phyloP scores from a whole-genome alignment of 2,797 vertebrate genomes.

The Varecia variegata region DNA sequence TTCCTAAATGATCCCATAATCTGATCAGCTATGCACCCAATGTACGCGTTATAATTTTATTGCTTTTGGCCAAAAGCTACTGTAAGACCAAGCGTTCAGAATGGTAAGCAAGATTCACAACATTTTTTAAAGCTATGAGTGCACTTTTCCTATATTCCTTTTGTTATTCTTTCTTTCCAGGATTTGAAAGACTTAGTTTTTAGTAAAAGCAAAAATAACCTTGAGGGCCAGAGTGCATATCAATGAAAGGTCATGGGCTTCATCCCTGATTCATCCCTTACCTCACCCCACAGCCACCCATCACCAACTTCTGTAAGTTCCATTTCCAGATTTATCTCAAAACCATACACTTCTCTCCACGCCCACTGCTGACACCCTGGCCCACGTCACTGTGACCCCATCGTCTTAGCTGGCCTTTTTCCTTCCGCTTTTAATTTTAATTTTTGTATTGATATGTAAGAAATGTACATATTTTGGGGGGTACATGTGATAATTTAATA shows the following conservation, averaged over 20 bases:
- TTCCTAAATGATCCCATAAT: slow-evolving; percentile 57
- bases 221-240: neutral
- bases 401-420: neutral
- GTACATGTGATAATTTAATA: neutral
- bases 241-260: neutral
- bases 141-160: neutral
- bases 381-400: neutral
- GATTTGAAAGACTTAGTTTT: slow-evolving; percentile 25
- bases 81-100: neutral
- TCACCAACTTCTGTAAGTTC: neutral
- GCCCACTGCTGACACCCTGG: neutral
- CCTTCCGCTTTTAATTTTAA: neutral
- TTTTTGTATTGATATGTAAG: neutral
- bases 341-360: neutral
- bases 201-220: slow-evolving; percentile 18
- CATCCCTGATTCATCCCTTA: neutral
- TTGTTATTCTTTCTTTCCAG: slow-evolving; percentile 1
- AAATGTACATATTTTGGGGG: neutral
- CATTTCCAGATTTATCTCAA: neutral
- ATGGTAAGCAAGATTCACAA: slow-evolving; percentile 44
- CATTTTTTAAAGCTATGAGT: slow-evolving; percentile 15
- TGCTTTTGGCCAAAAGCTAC: slow-evolving; percentile 57
- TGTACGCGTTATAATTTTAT: slow-evolving; percentile 31
- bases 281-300: neutral
- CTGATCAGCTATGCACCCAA: neutral